These are phyloP conservation scores for Agonopterix heracliana DNA, from an alignment of 2,888 invertebrate species.

Conservation along the genomic window DNA sequence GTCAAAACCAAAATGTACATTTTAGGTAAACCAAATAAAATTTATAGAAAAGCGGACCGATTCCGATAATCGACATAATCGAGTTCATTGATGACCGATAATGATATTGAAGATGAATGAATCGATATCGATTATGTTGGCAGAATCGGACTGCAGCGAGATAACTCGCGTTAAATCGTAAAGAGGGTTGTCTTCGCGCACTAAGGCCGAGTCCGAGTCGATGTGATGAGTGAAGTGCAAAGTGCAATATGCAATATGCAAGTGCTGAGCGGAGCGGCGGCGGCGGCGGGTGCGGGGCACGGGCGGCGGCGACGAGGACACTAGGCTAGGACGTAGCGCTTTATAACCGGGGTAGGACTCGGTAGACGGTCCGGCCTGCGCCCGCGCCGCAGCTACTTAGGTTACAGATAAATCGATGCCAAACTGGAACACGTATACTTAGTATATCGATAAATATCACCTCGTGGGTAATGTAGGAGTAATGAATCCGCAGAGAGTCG, in stretches of 20 bases:
- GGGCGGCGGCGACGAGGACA: not conserved
- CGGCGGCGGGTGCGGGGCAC: conserved; percentile 17
- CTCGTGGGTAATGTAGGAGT: conserved; percentile 61
- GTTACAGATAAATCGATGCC: conserved; percentile 68
- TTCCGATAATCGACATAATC: not conserved
- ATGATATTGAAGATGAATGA: not conserved
- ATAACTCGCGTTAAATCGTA: conserved; percentile 15
- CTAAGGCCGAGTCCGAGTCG: conserved; percentile 19
- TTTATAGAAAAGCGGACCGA: conserved; percentile 4
- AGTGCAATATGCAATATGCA: not conserved
- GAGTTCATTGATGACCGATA: not conserved
- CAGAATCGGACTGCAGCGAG: conserved; percentile 12
- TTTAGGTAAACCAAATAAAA: conserved; percentile 10
- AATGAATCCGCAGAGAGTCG: conserved; percentile 39
- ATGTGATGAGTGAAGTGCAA: conserved; percentile 7
- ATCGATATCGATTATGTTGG: not conserved
- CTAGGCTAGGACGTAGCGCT: too few relatives aligned
- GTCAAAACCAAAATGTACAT: conserved; percentile 13
- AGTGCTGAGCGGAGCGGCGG: conserved; percentile 17
- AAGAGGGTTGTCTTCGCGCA: conserved; percentile 16
- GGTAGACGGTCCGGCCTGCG: not conserved
- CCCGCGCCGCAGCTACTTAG: conserved; percentile 30
- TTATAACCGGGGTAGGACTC: too few relatives aligned
- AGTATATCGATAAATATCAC: conserved; percentile 66
- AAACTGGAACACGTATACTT: conserved; percentile 69